Evolutionary conservation across 2,888 invertebrate species (phyloP), one percentile per base, ranked within the genome.

Genomic region (Drosophila meridionalis): DNA sequence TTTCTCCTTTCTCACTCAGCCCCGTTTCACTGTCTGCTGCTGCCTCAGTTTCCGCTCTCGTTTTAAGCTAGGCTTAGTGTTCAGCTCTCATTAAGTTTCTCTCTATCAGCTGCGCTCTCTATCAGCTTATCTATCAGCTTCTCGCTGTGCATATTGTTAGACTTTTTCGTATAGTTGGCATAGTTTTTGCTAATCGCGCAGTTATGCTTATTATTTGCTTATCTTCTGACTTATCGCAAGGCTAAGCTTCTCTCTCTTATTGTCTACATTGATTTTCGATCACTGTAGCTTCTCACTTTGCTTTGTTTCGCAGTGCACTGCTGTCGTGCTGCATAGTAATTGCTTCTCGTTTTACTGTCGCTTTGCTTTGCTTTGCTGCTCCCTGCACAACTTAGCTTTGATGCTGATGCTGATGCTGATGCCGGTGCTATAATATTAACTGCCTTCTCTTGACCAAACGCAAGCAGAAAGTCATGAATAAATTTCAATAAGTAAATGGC

Each of bases 381-480:
- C 52, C 11, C 11, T 20, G 28, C 20, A 7, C 8, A 12, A 38
- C 3, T 20, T 20, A 3, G 56, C 26, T 32, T 50, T 69, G 14
- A 48, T 36, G 40, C 48, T 69, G n/a, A 26, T 55, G n/a, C n/a
- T 14, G 42, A 28, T n/a, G 42, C 32, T 32, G 40, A 36, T 32
- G 42, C 42, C 50, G 48, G 58, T 58, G 40, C 43, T 40, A 40
- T 30, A 48, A 26, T 52, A 43, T 52, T 53, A 52, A 43, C 43
- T 40, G 40, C 38, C 26, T 30, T 12, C 36, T 59, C 61, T 55
- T 75, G 64, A 59, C 57, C 72, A 55, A 74, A 53, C 57, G 69
- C 69, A 80, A 64, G 61, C 34, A 63, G 43, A 60, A 70, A 50
- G 78, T 73, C 77, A 80, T 89, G 82, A 87, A 86, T 86, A 84